phyloP scores from a whole-genome alignment of 37 sponge, comb jelly and placozoan genomes.

The Theonella swinhoei region DNA sequence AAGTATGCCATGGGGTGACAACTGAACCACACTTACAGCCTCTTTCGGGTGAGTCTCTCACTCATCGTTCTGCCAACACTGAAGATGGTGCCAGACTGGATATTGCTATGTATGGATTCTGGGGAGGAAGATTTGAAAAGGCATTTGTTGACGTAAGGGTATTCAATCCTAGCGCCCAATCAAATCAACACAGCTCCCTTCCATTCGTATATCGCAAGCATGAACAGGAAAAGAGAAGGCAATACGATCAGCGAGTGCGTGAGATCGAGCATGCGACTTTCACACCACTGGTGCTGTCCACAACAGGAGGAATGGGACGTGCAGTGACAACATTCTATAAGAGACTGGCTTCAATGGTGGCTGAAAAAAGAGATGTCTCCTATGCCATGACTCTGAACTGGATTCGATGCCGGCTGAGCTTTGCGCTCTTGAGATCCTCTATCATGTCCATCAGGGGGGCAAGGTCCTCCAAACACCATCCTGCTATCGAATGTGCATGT shows the following conservation, averaged over 20 bases:
- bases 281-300: slow-evolving; percentile 39
- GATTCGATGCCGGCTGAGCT: slow-evolving; percentile 43
- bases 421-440: slow-evolving; percentile 34
- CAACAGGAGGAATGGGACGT: slow-evolving; percentile 62
- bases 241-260: slow-evolving; percentile 40
- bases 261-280: slow-evolving; percentile 46
- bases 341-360: slow-evolving; percentile 19
- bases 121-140: slow-evolving; percentile 21
- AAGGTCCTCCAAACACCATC: slow-evolving; percentile 13
- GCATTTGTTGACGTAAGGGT: slow-evolving; percentile 12
- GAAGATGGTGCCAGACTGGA: slow-evolving; percentile 27
- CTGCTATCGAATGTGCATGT: background rate
- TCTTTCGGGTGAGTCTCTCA: slow-evolving; percentile 23
- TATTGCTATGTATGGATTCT: slow-evolving; percentile 27
- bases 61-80: slow-evolving; percentile 18
- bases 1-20: slow-evolving; percentile 38
- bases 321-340: slow-evolving; percentile 42
- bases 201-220: slow-evolving; percentile 15
- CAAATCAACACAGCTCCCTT: slow-evolving; percentile 16
- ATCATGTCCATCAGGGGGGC: slow-evolving; percentile 42
- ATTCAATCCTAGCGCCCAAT: slow-evolving; percentile 1
- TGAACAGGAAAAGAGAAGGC: slow-evolving; percentile 27
- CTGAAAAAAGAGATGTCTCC: slow-evolving; percentile 1
- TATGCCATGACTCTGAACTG: slow-evolving; percentile 10
- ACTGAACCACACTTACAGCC: slow-evolving; percentile 51